A percentile compares a stretch with the other conserved stretches of the same genome.
phyloP scores from a whole-genome alignment of 1,140 invertebrate species.

The Caenorhabditis briggsae region DNA sequence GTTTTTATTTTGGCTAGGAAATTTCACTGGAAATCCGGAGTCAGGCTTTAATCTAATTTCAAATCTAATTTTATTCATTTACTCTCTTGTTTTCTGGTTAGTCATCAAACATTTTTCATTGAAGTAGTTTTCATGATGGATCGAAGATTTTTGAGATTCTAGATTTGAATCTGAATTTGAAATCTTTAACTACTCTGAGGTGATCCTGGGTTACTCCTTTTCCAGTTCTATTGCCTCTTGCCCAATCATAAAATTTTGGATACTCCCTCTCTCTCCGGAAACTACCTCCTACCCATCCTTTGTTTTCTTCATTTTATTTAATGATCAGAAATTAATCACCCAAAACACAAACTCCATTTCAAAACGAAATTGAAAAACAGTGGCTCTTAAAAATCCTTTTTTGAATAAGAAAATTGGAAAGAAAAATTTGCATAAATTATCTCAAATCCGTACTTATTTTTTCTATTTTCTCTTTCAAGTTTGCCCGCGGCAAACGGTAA shows the following conservation, averaged over 20 bases:
- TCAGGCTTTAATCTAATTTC: not conserved
- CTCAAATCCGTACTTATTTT: constrained; percentile 22
- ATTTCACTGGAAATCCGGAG: not conserved
- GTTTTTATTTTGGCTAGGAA: not conserved
- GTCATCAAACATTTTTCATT: not conserved
- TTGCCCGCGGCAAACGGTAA: not conserved
- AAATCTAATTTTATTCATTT: constrained; percentile 15
- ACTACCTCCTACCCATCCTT: too few species aligned
- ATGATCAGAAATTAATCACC: constrained; percentile 10
- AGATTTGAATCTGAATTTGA: too few species aligned
- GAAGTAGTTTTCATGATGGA: too few species aligned
- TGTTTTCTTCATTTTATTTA: not conserved
- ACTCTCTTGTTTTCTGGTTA: not conserved
- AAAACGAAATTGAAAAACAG: not conserved
- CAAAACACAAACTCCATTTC: constrained; percentile 29
- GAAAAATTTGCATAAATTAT: constrained; percentile 47
- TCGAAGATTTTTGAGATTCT: too few species aligned
- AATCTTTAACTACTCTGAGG: too few species aligned
- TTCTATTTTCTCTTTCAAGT: constrained; percentile 1
- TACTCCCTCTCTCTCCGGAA: not conserved
- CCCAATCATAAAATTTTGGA: not conserved
- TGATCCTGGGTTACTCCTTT: too few species aligned
- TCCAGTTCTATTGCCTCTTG: too few species aligned
- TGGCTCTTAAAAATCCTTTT: too few species aligned
- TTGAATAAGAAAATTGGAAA: not conserved